Percentiles rank a stretch among this genome's conserved stretches.
Conservation (phyloP, 2,888 invertebrate species). For the Epinotia ramella region DNA sequence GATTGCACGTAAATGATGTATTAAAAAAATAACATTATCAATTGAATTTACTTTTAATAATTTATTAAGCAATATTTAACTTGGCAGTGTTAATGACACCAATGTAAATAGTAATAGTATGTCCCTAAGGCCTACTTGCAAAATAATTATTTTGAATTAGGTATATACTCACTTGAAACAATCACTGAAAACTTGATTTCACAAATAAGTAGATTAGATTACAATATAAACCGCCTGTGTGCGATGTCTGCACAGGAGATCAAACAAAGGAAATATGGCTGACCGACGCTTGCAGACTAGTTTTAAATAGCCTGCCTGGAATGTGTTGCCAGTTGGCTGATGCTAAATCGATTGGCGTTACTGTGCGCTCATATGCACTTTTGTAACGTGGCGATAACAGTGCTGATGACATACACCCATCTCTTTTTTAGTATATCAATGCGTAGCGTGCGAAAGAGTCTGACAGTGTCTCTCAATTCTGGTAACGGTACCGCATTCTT, state of each 20-base stretch:
- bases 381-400: neutral
- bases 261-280: neutral
- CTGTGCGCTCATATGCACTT: constrained; percentile 1
- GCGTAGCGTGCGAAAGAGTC: neutral
- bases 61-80: too few species aligned
- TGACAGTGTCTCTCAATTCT: neutral
- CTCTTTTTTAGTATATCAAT: neutral
- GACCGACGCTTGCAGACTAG: neutral
- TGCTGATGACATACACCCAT: neutral
- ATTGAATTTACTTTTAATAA: too few species aligned
- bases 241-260: neutral
- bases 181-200: neutral
- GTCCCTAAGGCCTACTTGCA: neutral
- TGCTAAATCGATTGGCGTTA: constrained; percentile 3
- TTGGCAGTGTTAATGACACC: too few species aligned
- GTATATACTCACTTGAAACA: neutral
- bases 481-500: neutral
- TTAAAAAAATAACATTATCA: too few species aligned
- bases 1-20: too few species aligned
- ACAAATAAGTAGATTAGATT: neutral
- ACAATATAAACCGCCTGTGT: neutral
- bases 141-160: neutral
- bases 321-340: constrained; percentile 12
- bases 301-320: constrained; percentile 8
- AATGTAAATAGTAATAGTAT: too few species aligned